phyloP scores from a whole-genome alignment of 2,113 vertebrate species.

The Hippocampus zosterae region DNA sequence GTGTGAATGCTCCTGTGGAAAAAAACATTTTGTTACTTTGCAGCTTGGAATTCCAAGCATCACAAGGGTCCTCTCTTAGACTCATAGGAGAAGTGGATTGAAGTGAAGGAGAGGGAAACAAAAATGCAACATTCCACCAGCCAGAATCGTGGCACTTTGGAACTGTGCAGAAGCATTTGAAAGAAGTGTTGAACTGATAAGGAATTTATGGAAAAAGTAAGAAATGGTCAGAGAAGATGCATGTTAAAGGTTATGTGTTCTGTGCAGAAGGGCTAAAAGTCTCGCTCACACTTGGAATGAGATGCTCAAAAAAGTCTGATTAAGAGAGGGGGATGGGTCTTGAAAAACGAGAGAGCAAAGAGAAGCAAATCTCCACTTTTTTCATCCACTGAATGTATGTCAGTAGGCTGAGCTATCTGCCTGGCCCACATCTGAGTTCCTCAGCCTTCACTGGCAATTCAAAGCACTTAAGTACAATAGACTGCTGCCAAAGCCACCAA shows the following conservation, averaged over 20 bases:
- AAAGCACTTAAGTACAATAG: conserved; percentile 50
- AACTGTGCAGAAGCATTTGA: conserved; percentile 19
- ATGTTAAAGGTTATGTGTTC: conserved; percentile 2
- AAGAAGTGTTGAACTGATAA: conserved; percentile 15
- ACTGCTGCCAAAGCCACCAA: conserved; percentile 41
- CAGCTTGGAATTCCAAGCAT: conserved; percentile 55
- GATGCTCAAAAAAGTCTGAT: conserved; percentile 48
- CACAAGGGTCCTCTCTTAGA: conserved; percentile 43
- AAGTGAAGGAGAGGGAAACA: conserved; percentile 22
- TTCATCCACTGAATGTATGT: conserved; percentile 65
- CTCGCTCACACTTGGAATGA: conserved; percentile 36
- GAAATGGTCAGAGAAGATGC: neutral
- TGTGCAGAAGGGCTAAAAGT: conserved; percentile 18
- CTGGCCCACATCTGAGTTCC: conserved; percentile 43
- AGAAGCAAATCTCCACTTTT: conserved; percentile 40
- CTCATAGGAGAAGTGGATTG: conserved; percentile 27
- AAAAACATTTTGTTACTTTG: conserved; percentile 45
- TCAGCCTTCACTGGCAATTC: conserved; percentile 35
- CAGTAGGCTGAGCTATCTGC: conserved; percentile 57
- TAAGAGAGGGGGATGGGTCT: conserved; percentile 45
- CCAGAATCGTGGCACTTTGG: conserved; percentile 31
- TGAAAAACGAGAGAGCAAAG: conserved; percentile 1
- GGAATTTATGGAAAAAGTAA: conserved; percentile 24
- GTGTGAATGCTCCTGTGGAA: conserved; percentile 29
- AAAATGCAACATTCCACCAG: conserved; percentile 32